Conservation (phyloP, 2,113 vertebrate genomes). For the Nothocercus nigrocapillus region DNA sequence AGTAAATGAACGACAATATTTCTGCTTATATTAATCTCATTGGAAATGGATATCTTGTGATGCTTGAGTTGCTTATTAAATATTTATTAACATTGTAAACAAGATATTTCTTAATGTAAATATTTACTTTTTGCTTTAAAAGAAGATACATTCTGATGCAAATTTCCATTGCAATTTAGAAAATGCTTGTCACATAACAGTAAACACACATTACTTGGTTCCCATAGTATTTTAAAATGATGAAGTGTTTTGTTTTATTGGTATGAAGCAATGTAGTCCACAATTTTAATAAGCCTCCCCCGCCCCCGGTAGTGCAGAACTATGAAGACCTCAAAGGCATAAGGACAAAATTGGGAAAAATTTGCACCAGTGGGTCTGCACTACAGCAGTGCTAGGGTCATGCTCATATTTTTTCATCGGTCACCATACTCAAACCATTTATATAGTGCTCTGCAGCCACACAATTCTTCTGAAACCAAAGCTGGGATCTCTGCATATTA, state of each 20-base stretch:
- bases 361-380: neutral
- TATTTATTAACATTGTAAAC: neutral
- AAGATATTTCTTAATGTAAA: neutral
- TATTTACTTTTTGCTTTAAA: neutral
- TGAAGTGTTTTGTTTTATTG: neutral
- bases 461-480: neutral
- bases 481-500: neutral
- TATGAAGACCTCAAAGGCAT: neutral
- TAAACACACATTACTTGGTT: neutral
- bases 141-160: neutral
- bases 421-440: neutral
- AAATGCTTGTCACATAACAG: neutral
- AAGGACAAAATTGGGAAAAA: neutral
- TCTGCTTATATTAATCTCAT: neutral
- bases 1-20: neutral
- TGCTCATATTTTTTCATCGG: neutral
- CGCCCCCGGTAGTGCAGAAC: neutral
- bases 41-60: neutral
- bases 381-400: neutral
- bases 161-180: neutral
- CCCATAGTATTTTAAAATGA: neutral
- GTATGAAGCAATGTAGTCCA: neutral
- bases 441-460: neutral
- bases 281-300: neutral
- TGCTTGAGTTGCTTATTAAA: neutral